Base-by-base conservation (phyloP, 1,140 invertebrate species). In the Scaptomyza graminum region DNA sequence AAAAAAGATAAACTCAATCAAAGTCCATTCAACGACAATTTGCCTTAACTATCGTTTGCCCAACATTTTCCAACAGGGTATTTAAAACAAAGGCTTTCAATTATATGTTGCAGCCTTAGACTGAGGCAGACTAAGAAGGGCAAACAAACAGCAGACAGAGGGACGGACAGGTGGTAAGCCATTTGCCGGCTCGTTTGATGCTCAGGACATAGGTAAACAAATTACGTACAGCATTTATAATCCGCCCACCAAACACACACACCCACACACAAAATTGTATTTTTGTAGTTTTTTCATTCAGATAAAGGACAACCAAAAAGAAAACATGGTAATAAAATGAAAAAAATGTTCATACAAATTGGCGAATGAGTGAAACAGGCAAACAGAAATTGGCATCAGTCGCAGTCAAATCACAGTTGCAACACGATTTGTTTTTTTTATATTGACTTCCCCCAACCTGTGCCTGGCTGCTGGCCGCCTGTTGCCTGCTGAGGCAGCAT, bases 141-240 rank as follows among this genome's bases (percentile, higher is more conserved):
- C 18, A 8, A 12, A 5, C 9, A 16, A 25, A 22, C 16, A 5
- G 41, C 12, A n/a, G 62, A 51, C 39, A 28, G 47, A 28, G 66
- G 15, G 63, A 15, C 56, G 39, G 54, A 54, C 47, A 51, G 69
- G 18, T 12, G 62, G 65, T 85, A 81, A 85, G 80, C 81, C 65
- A 54, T 67, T 71, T 71, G 54, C 54, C 69, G 64, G 49, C 70
- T 68, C 82, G 63, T 75, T 87, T 75, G 82, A 75, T 56, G 77
- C 70, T 67, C 46, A 49, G 72, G 54, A 69, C 55, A 52, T 34
- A 59, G 73, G 74, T 75, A 78, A 85, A 81, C 82, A 81, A 85
- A 77, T 77, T 77, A 74, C 74, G 74, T 74, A 65, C 74, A 74
- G 65, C 71, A 80, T 81, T 80, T 84, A 84, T 84, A 84, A 84